Evolutionary conservation across 1,140 invertebrate species (phyloP).

Genomic region (Amphibalanus amphitrite): DNA sequence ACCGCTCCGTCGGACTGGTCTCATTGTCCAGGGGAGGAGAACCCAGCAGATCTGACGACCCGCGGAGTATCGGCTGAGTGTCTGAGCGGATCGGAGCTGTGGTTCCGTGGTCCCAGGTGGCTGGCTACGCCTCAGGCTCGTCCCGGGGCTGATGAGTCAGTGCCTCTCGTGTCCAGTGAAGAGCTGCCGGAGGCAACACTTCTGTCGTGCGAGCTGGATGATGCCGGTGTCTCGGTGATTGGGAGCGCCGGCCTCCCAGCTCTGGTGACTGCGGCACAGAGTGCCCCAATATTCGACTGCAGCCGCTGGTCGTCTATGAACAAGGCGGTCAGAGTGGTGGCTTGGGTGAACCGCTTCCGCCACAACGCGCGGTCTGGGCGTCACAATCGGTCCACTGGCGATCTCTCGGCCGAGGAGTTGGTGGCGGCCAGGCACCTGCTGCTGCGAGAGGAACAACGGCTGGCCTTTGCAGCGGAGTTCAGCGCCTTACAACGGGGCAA

Average conservation of each 20-base stretch:
- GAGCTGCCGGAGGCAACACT: not conserved
- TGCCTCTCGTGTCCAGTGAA: not conserved
- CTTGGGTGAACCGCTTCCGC: not conserved
- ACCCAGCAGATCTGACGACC: conserved; percentile 11
- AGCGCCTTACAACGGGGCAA: not conserved
- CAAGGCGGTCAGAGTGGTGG: not conserved
- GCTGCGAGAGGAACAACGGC: not conserved
- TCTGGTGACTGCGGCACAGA: not conserved
- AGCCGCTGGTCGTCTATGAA: not conserved
- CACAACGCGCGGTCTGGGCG: not conserved
- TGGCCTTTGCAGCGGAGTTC: not conserved
- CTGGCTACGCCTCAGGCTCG: not conserved
- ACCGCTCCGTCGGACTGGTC: conserved; percentile 7
- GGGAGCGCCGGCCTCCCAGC: not conserved
- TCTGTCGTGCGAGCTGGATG: no score
- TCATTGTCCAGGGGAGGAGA: conserved; percentile 9
- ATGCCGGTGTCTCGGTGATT: not conserved
- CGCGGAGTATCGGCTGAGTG: not conserved
- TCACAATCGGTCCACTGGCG: not conserved
- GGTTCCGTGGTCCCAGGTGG: not conserved
- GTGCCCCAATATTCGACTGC: not conserved
- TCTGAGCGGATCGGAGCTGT: not conserved
- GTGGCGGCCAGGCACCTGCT: not conserved
- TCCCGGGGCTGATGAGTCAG: not conserved
- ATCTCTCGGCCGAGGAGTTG: not conserved